Percentiles rank a stretch among this genome's conserved stretches.
phyloP scores from a whole-genome alignment of 2,888 invertebrate genomes.

The Heteromurus nitidus region DNA sequence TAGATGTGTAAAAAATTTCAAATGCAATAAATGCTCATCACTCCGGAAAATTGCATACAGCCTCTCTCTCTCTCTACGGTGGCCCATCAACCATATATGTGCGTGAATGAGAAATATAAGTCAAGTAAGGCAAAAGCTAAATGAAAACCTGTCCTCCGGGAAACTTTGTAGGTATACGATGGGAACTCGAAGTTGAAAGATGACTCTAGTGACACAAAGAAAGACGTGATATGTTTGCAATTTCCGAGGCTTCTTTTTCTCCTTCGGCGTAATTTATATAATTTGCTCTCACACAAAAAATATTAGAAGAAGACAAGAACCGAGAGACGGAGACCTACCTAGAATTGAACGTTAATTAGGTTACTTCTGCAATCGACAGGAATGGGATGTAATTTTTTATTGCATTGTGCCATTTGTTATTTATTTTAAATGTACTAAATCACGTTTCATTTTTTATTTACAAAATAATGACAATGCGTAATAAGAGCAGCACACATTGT shows the following conservation, averaged over 20 bases:
- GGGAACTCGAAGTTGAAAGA: slow-evolving; percentile 29
- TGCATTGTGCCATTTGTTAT: background rate
- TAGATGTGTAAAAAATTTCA: too few species aligned
- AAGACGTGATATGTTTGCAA: slow-evolving; percentile 7
- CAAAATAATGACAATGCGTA: slow-evolving; percentile 20
- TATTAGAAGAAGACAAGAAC: background rate
- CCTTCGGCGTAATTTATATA: background rate
- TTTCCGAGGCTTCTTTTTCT: background rate
- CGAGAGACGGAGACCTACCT: background rate
- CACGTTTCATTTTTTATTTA: slow-evolving; percentile 25
- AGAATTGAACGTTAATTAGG: slow-evolving; percentile 42
- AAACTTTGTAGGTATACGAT: slow-evolving; percentile 9
- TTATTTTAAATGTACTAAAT: slow-evolving; percentile 15
- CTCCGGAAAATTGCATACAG: too few species aligned
- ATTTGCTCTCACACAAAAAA: too few species aligned
- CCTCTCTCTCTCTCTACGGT: too few species aligned
- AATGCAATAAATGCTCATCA: too few species aligned
- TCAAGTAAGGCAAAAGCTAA: background rate
- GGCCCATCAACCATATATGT: too few species aligned
- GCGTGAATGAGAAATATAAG: too few species aligned
- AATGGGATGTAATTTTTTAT: background rate
- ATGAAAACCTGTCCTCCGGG: background rate
- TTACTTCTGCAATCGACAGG: slow-evolving; percentile 11
- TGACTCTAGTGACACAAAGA: slow-evolving; percentile 38
- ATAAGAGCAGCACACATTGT: background rate